Percentiles rank a stretch among this genome's conserved stretches.
These are phyloP conservation scores for Bradypodion ventrale DNA, from an alignment of 2,797 vertebrate species.

Conservation along the genomic window DNA sequence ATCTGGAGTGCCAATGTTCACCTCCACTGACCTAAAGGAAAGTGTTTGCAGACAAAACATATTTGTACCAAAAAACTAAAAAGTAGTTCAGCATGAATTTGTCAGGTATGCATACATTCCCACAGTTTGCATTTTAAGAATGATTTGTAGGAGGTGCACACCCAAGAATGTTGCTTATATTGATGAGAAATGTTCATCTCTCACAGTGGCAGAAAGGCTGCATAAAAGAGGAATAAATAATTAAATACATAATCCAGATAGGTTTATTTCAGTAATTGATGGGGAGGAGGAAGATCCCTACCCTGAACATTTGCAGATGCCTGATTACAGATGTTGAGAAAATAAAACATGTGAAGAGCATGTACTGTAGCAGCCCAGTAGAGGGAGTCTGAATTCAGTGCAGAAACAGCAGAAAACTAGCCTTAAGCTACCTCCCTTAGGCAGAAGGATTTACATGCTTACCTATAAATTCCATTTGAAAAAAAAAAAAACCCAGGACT, in stretches of 20 bases:
- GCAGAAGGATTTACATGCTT: neutral
- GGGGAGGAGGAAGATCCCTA: neutral
- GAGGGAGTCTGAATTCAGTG: conserved; percentile 33
- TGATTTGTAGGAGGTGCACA: neutral
- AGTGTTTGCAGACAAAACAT: neutral
- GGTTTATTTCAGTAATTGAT: neutral
- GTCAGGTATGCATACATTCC: neutral
- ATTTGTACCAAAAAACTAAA: neutral
- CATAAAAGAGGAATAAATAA: too few relatives aligned
- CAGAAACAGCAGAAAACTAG: neutral
- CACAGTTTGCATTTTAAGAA: neutral
- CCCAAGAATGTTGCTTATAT: neutral
- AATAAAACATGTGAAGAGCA: neutral
- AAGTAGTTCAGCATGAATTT: neutral
- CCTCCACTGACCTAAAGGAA: too few relatives aligned
- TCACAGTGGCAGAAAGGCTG: neutral
- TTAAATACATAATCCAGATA: neutral
- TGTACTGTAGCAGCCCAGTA: conserved; percentile 10
- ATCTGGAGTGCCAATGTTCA: too few relatives aligned
- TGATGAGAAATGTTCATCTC: too few relatives aligned
- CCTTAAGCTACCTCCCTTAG: neutral
- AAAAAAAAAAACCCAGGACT: neutral
- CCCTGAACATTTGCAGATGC: neutral
- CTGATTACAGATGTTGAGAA: neutral
- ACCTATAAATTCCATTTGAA: neutral